These are phyloP conservation scores for Merodon equestris DNA, from an alignment of 2,888 invertebrate genomes.

Conservation along the genomic window DNA sequence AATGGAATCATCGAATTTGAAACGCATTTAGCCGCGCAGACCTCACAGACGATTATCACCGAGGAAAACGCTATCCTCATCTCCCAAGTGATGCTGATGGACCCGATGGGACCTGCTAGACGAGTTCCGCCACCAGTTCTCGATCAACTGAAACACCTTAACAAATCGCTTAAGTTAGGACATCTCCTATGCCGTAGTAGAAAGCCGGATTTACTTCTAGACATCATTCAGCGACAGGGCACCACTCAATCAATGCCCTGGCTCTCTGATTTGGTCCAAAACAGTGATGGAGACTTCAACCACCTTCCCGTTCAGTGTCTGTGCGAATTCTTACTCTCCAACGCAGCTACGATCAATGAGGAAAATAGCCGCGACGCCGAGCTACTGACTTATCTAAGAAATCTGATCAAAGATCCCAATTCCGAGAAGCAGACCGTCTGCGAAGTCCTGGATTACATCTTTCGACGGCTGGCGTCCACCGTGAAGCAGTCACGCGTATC, in stretches of 20 bases:
- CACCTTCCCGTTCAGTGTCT: constrained; percentile 98
- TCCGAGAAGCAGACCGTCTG: constrained; percentile 83
- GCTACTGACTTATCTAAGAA: constrained; percentile 82
- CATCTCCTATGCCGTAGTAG: constrained; percentile 92
- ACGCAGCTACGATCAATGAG: constrained; percentile 83
- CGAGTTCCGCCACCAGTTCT: constrained; percentile 88
- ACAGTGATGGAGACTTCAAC: constrained; percentile 87
- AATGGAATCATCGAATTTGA: constrained; percentile 93
- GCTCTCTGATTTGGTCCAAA: constrained; percentile 95
- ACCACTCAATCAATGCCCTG: constrained; percentile 97
- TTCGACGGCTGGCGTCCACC: constrained; percentile 89
- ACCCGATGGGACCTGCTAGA: constrained; percentile 90
- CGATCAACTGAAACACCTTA: constrained; percentile 89
- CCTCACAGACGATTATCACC: constrained; percentile 92
- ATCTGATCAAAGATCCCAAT: constrained; percentile 80
- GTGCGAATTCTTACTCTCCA: constrained; percentile 94
- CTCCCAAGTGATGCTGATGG: constrained; percentile 90
- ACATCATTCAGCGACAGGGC: constrained; percentile 94
- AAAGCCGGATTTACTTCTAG: constrained; percentile 93
- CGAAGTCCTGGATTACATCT: constrained; percentile 91
- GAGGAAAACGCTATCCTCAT: constrained; percentile 92
- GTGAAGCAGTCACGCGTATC: constrained; percentile 88
- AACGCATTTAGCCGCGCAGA: constrained; percentile 93
- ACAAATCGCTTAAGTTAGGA: constrained; percentile 89
- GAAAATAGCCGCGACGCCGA: constrained; percentile 85